Evolutionary conservation across 92 coral and sea anemone species (phyloP).

Genomic region (Meandrina meandrites): DNA sequence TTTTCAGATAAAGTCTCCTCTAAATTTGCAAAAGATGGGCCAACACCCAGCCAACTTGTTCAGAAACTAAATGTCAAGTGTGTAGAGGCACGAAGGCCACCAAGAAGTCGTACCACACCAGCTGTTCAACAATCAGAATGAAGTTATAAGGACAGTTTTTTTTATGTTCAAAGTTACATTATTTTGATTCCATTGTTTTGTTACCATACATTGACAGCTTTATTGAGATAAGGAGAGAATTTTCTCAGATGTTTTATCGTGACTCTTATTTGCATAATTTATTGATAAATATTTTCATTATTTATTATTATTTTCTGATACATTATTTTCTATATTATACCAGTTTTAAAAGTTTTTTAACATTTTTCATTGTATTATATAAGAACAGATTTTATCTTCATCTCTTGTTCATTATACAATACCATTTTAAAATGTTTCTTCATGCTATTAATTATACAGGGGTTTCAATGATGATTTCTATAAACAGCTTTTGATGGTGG

Average conservation of each 20-base stretch:
- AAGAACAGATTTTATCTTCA: too few species aligned
- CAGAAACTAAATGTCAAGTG: not conserved
- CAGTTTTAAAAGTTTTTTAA: too few species aligned
- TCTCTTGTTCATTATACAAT: too few species aligned
- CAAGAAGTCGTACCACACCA: not conserved
- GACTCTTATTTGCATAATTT: not conserved
- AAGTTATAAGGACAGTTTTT: not conserved
- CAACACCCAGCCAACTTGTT: not conserved
- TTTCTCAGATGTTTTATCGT: not conserved
- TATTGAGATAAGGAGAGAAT: too few species aligned
- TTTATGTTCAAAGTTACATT: too few species aligned
- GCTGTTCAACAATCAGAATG: not conserved
- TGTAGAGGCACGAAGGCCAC: not conserved
- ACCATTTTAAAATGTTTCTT: too few species aligned
- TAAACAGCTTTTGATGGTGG: too few species aligned
- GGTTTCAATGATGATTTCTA: too few species aligned
- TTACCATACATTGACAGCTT: not conserved
- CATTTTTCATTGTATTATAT: not conserved
- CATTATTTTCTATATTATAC: too few species aligned
- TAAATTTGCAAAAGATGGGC: conserved; percentile 1
- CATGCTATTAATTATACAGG: too few species aligned
- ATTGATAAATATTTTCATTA: not conserved
- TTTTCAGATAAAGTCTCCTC: too few species aligned
- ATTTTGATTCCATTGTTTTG: too few species aligned
- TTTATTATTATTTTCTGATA: not conserved